Conservation (phyloP, 2,888 invertebrate genomes). For the Drosophila neonasuta region DNA sequence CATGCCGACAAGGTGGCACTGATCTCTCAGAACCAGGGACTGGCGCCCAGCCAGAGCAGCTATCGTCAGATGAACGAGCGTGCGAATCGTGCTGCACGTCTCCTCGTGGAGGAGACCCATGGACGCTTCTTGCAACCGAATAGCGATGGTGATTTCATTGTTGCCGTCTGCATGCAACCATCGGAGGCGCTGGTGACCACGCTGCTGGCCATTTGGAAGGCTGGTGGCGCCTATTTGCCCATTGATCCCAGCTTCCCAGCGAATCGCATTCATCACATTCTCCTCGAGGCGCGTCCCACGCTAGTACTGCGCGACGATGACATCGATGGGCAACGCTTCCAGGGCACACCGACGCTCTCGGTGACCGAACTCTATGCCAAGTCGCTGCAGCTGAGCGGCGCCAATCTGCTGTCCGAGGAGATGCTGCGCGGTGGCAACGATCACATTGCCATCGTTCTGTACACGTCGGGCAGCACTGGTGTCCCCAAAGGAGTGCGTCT, state of each 20-base stretch:
- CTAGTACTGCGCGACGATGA: conserved; percentile 85
- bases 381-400: conserved; percentile 65
- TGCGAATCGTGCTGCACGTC: conserved; percentile 83
- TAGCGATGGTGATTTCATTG: conserved; percentile 87
- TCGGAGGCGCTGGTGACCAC: conserved; percentile 87
- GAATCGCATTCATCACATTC: conserved; percentile 88
- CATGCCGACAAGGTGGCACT: conserved; percentile 85
- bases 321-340: conserved; percentile 73
- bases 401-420: conserved; percentile 80
- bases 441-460: conserved; percentile 78
- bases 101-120: conserved; percentile 75
- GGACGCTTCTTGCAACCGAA: conserved; percentile 82
- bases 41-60: conserved; percentile 71
- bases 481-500: conserved; percentile 94
- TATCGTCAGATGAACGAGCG: conserved; percentile 82
- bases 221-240: conserved; percentile 92
- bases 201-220: conserved; percentile 89
- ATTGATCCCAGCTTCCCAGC: conserved; percentile 89
- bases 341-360: conserved; percentile 67
- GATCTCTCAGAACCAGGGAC: conserved; percentile 83
- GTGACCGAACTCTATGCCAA: conserved; percentile 75
- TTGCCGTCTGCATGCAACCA: conserved; percentile 91
- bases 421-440: conserved; percentile 79
- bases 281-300: conserved; percentile 88
- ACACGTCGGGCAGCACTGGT: conserved; percentile 92